A percentile compares a stretch with the other conserved stretches of the same genome.
These are phyloP conservation scores for Thysanoteuthis rhombus DNA, from an alignment of 2,888 invertebrate genomes.

Conservation along the genomic window DNA sequence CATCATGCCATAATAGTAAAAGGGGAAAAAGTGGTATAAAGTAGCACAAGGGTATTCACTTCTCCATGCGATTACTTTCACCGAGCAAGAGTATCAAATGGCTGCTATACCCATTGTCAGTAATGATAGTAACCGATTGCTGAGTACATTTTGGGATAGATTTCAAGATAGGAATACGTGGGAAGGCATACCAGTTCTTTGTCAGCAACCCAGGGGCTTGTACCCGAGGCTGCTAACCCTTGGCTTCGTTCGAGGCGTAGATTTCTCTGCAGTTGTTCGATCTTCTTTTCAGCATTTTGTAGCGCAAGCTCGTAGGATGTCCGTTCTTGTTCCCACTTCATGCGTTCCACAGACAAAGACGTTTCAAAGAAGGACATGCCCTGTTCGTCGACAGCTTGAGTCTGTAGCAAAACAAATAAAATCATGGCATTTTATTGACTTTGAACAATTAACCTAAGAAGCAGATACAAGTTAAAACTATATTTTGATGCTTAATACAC, in stretches of 20 bases:
- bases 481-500: too few species aligned
- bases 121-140: neutral
- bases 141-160: neutral
- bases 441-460: neutral
- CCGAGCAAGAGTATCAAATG: too few species aligned
- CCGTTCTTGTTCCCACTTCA: conserved; percentile 59
- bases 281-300: conserved; percentile 59
- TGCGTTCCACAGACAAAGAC: conserved; percentile 46
- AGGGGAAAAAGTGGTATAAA: too few species aligned
- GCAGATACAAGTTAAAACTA: too few species aligned
- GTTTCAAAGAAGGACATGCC: conserved; percentile 36
- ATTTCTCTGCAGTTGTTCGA: conserved; percentile 52
- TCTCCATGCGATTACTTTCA: too few species aligned
- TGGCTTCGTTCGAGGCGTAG: conserved; percentile 54
- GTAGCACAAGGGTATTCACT: too few species aligned
- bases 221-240: conserved; percentile 42
- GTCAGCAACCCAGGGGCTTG: conserved; percentile 43
- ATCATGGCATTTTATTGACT: neutral
- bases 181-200: conserved; percentile 53
- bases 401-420: neutral
- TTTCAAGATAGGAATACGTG: neutral
- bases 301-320: conserved; percentile 57
- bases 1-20: too few species aligned
- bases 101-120: too few species aligned
- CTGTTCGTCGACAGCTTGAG: neutral